Base-by-base conservation (phyloP, 1,140 invertebrate genomes). In the Reticulitermes speratus region DNA sequence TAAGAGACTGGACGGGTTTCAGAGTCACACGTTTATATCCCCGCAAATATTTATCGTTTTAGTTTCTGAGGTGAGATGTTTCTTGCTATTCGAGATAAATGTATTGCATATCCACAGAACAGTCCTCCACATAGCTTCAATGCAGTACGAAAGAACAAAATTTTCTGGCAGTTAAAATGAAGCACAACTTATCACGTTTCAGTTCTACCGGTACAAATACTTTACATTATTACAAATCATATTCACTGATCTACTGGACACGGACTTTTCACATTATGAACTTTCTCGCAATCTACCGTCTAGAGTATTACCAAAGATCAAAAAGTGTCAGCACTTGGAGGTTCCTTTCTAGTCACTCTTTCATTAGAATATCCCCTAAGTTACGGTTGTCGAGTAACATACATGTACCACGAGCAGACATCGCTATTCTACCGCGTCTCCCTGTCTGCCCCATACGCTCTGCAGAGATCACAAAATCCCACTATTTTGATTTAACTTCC, bases 261-360 rank as follows among this genome's bases (percentile, higher is more conserved):
- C 7, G 9, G 45, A 48, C 3, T 55, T 55, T 55, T 16, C 14
- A 55, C 52, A 55, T 55, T 55, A 55, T 55, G 14, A 55, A 55
- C 14, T 55, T 55, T 55, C 65, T n/a, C 0, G n/a, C n/a, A 12
- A 9, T 9, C 65, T 14, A n/a, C 65, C 65, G 65, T 75, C 65
- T 75, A 75, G 65, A 30, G n/a, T 75, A 75, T 75, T 75, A 75
- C 65, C 65, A 75, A 75, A 75, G 65, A 75, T 25, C 65, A 30
- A 1, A 75, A 75, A 75, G n/a, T 75, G 25, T 75, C 65, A 25
- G 65, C n/a, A 75, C 65, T 75, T 30, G 7, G 1, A 65, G 25
- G 25, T 65, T 65, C 59, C 25, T n/a, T 65, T 65, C 25, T 65
- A 65, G 12, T 75, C 25, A 75, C 25, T 14, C 9, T n/a, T 55